phyloP scores from a whole-genome alignment of 2,888 invertebrate genomes.

The Palloptera scutellata region DNA sequence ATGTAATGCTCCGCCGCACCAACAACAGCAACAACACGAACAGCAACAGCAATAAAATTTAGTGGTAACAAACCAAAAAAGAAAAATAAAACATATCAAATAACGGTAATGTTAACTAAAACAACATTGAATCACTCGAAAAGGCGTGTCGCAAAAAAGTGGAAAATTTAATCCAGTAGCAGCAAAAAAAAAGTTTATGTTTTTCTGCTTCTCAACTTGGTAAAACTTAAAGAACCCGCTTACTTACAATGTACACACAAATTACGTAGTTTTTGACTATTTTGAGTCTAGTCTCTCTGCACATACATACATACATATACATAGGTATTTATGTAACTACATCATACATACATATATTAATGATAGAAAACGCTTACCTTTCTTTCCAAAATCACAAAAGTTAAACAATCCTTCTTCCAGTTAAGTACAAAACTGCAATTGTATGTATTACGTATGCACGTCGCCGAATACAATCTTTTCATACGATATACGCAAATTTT shows the following conservation, averaged over 20 bases:
- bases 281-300: no score
- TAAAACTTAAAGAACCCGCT: not conserved
- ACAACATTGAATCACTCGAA: slow-evolving; percentile 7
- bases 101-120: not conserved
- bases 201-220: no score
- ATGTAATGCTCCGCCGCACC: no score
- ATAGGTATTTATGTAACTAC: no score
- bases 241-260: slow-evolving; percentile 1
- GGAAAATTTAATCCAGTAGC: not conserved
- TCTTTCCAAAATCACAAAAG: no score
- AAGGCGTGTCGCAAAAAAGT: slow-evolving; percentile 21
- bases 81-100: slow-evolving; percentile 15
- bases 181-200: not conserved
- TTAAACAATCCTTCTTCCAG: no score
- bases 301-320: no score
- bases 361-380: no score
- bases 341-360: no score
- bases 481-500: not conserved
- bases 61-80: not conserved
- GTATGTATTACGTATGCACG: not conserved
- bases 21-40: no score
- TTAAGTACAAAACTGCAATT: no score
- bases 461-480: slow-evolving; percentile 1
- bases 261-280: not conserved
- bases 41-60: not conserved